A percentile compares a stretch with the other conserved stretches of the same genome.
These are phyloP conservation scores for Ophion slaviceki DNA, from an alignment of 2,888 invertebrate genomes.

Conservation along the genomic window DNA sequence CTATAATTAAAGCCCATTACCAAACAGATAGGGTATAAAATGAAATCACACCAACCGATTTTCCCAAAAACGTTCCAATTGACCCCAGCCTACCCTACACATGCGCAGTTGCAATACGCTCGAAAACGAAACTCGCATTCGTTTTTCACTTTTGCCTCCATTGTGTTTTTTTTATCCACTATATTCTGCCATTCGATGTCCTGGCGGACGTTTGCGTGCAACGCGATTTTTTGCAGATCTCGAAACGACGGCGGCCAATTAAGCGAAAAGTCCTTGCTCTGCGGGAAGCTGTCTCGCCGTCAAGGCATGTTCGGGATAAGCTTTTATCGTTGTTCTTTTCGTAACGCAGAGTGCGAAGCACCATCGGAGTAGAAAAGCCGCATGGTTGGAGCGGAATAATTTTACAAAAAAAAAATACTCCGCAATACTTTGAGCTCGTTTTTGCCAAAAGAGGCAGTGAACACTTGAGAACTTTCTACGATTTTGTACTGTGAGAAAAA, in stretches of 20 bases:
- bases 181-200: constrained; percentile 3
- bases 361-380: no score
- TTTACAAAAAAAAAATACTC: background rate
- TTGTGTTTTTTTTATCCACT: background rate
- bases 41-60: no score
- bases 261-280: constrained; percentile 41
- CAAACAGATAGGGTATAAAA: no score
- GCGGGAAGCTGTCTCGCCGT: constrained; percentile 38
- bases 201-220: constrained; percentile 25
- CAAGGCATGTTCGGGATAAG: background rate
- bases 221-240: constrained; percentile 1
- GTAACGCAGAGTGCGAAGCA: no score
- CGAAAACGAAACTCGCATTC: constrained; percentile 21
- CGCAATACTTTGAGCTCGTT: background rate
- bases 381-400: no score
- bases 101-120: constrained; percentile 1
- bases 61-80: no score
- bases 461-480: background rate
- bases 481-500: background rate
- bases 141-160: background rate
- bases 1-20: no score
- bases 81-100: no score
- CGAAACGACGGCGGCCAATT: constrained; percentile 43
- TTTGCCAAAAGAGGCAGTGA: background rate
- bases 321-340: constrained; percentile 20